A percentile compares a stretch with the other conserved stretches of the same genome.
Evolutionary conservation across 2,888 invertebrate genomes (phyloP).

Genomic region (Podabrus alpinus): DNA sequence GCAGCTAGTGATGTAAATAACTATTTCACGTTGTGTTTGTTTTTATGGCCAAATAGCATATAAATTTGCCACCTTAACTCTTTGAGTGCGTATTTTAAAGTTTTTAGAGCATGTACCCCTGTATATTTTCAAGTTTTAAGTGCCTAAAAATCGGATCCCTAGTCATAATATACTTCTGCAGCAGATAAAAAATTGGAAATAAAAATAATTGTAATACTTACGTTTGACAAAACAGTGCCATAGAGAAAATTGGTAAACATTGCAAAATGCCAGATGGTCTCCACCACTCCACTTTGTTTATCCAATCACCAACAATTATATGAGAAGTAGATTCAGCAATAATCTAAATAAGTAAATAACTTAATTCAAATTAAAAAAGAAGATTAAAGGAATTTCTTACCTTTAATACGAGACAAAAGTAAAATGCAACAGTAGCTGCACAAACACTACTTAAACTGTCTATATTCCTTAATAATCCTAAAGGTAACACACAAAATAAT

Average conservation of each 20-base stretch:
- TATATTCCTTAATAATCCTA: constrained; percentile 86
- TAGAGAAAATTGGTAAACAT: constrained; percentile 93
- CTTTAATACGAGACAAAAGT: constrained; percentile 85
- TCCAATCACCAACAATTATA: constrained; percentile 76
- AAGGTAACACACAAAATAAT: constrained; percentile 82
- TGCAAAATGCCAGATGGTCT: constrained; percentile 83
- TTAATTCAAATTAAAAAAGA: neutral
- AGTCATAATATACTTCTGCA: too few species aligned
- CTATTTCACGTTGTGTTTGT: too few species aligned
- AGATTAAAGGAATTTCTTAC: constrained; percentile 55
- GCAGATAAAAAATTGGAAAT: too few species aligned
- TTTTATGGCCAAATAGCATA: too few species aligned
- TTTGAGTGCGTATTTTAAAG: too few species aligned
- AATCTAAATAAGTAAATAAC: constrained; percentile 60
- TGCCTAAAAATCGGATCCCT: too few species aligned
- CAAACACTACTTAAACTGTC: constrained; percentile 87
- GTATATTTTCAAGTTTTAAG: too few species aligned
- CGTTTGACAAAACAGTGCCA: constrained; percentile 97
- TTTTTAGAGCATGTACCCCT: too few species aligned
- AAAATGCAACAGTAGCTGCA: constrained; percentile 89
- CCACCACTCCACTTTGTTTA: constrained; percentile 75
- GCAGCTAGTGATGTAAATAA: too few species aligned
- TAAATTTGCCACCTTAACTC: too few species aligned
- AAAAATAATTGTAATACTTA: constrained; percentile 50
- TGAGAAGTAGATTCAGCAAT: constrained; percentile 77